These are phyloP conservation scores for Chrysocyon brachyurus DNA, from an alignment of 2,797 vertebrate species.

Conservation along the genomic window DNA sequence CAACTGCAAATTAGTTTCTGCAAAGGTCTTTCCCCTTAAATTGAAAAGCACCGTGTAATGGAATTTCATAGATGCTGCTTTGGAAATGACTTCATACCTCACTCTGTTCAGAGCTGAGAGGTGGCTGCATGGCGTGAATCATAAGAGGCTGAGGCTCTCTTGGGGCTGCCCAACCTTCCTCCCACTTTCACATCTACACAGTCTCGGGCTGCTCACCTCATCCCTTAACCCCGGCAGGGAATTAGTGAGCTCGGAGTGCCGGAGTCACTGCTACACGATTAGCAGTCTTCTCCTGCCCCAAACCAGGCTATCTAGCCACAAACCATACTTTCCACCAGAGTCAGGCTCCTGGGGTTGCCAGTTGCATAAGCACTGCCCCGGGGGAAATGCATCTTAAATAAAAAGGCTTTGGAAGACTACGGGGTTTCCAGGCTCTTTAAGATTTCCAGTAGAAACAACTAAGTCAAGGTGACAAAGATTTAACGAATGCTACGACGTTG, in stretches of 20 bases:
- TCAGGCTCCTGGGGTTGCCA: background rate
- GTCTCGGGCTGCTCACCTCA: background rate
- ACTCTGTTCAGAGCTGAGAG: conserved; percentile 66
- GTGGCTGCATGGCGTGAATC: conserved; percentile 26
- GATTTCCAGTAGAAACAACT: conserved; percentile 26
- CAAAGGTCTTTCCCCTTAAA: conserved; percentile 83
- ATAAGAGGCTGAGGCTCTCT: conserved; percentile 66
- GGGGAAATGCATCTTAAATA: background rate
- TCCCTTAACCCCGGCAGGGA: background rate
- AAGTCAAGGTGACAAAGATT: background rate
- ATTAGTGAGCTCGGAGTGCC: background rate
- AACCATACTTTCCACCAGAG: background rate
- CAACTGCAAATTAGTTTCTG: conserved; percentile 82
- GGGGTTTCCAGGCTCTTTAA: background rate
- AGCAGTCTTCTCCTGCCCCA: background rate
- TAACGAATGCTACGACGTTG: fast-evolving
- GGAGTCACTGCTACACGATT: background rate
- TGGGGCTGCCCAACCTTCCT: background rate
- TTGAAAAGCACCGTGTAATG: conserved; percentile 81
- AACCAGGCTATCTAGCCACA: background rate
- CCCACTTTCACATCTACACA: background rate
- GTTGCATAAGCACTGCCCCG: background rate
- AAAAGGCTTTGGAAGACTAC: conserved; percentile 55
- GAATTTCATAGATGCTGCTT: conserved; percentile 76
- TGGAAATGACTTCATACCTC: conserved; percentile 75